A percentile compares a stretch with the other conserved stretches of the same genome.
Conservation (phyloP, 1,140 invertebrate genomes). For the Pseudachorutes palmiensis region DNA sequence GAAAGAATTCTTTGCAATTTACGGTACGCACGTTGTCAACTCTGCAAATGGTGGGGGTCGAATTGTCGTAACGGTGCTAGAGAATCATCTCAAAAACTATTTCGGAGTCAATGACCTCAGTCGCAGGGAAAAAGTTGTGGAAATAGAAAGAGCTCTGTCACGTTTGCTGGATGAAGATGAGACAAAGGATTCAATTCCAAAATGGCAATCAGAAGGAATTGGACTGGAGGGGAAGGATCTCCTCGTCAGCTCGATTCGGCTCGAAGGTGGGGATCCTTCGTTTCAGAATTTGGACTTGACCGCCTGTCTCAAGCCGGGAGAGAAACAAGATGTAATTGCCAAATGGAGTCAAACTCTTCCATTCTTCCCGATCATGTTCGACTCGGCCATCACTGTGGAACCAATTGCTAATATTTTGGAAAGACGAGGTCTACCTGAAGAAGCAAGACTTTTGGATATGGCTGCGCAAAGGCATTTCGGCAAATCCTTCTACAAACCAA, state of each 20-base stretch:
- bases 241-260: slow-evolving; percentile 8
- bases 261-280: not conserved
- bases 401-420: slow-evolving; percentile 10
- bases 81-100: slow-evolving; percentile 12
- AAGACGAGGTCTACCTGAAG: not conserved
- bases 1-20: slow-evolving; percentile 10
- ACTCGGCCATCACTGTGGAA: not conserved
- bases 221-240: not conserved
- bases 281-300: slow-evolving; percentile 5
- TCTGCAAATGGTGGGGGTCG: not conserved
- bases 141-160: not conserved
- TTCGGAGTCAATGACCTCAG: not conserved
- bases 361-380: not conserved
- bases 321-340: not conserved
- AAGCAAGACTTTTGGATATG: not conserved
- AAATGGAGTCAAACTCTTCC: slow-evolving; percentile 9
- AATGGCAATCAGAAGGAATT: not conserved
- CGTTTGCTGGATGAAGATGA: slow-evolving; percentile 8
- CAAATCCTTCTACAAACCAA: slow-evolving; percentile 1
- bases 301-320: not conserved
- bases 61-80: slow-evolving; percentile 2
- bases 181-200: not conserved
- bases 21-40: slow-evolving; percentile 3
- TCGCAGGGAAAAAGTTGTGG: not conserved
- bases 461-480: not conserved